Conservation (phyloP, 2,797 vertebrate species). For the Antrozous pallidus region DNA sequence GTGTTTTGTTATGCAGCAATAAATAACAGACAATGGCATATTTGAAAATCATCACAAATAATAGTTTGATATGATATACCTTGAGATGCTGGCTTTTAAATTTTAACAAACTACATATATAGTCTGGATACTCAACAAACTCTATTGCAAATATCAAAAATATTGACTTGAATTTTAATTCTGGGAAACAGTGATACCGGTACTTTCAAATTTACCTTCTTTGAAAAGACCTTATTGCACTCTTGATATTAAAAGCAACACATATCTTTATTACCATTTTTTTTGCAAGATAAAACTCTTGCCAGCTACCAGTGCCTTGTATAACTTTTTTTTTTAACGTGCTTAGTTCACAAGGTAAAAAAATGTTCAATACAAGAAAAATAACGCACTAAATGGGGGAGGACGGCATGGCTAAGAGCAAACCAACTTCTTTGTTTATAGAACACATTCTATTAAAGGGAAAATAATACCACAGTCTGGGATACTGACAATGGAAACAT, state of each 20-base stretch:
- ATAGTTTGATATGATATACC: background rate
- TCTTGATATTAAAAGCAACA: conserved; percentile 13
- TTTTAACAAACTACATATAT: background rate
- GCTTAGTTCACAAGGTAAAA: background rate
- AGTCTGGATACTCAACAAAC: background rate
- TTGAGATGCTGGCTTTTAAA: background rate
- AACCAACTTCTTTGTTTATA: background rate
- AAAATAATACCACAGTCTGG: background rate
- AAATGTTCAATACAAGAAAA: background rate
- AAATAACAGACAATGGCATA: background rate
- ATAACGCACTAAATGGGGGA: background rate
- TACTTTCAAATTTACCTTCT: background rate
- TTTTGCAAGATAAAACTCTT: background rate
- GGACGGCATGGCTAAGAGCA: background rate
- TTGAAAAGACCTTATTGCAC: background rate
- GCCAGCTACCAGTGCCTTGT: background rate
- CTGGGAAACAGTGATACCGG: background rate
- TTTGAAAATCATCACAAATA: conserved; percentile 10
- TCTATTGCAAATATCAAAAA: background rate
- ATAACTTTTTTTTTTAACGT: background rate
- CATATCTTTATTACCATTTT: background rate
- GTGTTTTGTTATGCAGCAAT: background rate
- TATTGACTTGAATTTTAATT: background rate
- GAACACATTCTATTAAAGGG: background rate
- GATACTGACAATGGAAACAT: background rate